phyloP scores from a whole-genome alignment of 2,888 invertebrate genomes.

The Drosophila subquinaria region DNA sequence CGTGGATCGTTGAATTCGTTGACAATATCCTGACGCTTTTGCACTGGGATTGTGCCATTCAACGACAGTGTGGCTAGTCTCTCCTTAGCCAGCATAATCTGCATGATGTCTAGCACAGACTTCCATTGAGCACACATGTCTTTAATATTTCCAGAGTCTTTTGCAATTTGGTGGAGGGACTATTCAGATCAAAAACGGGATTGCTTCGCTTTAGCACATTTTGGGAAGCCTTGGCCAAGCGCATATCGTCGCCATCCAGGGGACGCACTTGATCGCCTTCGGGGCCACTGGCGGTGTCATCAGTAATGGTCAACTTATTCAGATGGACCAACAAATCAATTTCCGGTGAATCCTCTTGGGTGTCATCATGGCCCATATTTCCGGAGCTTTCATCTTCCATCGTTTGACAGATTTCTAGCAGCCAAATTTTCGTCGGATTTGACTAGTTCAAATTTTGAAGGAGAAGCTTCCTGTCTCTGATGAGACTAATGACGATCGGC shows the following conservation, averaged over 20 bases:
- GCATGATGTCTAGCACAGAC: conserved; percentile 91
- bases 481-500: too few relatives aligned
- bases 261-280: background rate
- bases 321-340: conserved; percentile 89
- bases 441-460: too few relatives aligned
- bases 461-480: too few relatives aligned
- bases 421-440: too few relatives aligned
- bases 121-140: conserved; percentile 92
- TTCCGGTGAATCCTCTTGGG: conserved; percentile 85
- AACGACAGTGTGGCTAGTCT: conserved; percentile 89
- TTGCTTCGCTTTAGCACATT: conserved; percentile 89
- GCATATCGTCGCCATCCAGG: conserved; percentile 83
- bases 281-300: conserved; percentile 36
- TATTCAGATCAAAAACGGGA: conserved; percentile 89
- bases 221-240: conserved; percentile 87
- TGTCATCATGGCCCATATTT: conserved; percentile 64
- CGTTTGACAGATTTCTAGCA: too few relatives aligned
- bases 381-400: conserved; percentile 85
- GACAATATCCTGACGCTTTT: conserved; percentile 90
- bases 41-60: conserved; percentile 91
- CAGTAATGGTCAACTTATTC: conserved; percentile 87
- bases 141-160: conserved; percentile 87
- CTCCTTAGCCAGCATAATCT: conserved; percentile 87
- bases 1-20: conserved; percentile 89
- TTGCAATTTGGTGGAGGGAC: conserved; percentile 89